These are phyloP conservation scores for Tetraneura akinire DNA, from an alignment of 1,140 invertebrate species.

Conservation along the genomic window DNA sequence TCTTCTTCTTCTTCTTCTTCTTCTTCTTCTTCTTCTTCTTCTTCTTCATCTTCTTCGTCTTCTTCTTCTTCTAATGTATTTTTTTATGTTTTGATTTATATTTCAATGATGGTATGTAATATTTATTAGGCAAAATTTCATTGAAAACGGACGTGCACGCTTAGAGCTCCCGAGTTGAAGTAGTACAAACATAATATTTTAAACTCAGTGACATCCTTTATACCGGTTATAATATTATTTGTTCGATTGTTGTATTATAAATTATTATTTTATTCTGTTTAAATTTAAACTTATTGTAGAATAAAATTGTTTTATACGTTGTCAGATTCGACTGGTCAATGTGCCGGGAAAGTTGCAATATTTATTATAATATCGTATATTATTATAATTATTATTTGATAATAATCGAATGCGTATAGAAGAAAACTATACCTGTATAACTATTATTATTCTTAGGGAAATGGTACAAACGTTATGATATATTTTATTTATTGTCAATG, in stretches of 20 bases:
- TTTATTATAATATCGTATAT: not conserved
- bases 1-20: not conserved
- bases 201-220: not conserved
- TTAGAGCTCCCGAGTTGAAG: constrained; percentile 45
- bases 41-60: not conserved
- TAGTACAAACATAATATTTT: not conserved
- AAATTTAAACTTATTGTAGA: constrained; percentile 14
- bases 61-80: not conserved
- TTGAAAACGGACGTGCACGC: constrained; percentile 30
- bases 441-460: not conserved
- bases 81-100: not conserved
- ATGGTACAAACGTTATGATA: constrained; percentile 18
- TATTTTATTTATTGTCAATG: not conserved
- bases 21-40: not conserved
- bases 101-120: not conserved
- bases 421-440: too few relatives aligned
- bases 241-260: constrained; percentile 4
- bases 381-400: not conserved
- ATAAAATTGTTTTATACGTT: not conserved
- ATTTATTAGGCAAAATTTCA: constrained; percentile 41
- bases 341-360: constrained; percentile 44
- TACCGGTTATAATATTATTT: not conserved
- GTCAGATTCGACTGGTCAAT: not conserved
- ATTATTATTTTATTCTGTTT: not conserved
- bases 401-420: not conserved